Conservation (phyloP, 30 jellyfish, hydroid and myxozoan species). For the Aurelia aurita region DNA sequence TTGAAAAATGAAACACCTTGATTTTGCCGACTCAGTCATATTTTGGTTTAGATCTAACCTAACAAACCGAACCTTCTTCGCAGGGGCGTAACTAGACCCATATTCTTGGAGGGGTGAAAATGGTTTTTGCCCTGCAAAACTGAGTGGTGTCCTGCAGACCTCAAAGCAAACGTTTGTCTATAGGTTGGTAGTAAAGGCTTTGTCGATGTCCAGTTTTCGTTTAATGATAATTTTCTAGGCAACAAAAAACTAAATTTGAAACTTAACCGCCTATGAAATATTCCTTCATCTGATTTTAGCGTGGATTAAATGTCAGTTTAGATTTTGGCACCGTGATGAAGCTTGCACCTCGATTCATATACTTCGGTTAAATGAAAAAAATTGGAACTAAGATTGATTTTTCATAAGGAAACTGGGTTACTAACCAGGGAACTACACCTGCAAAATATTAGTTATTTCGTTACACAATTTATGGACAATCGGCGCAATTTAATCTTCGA, state of each 20-base stretch:
- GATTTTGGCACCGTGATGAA: not conserved
- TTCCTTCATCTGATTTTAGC: not conserved
- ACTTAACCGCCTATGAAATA: not conserved
- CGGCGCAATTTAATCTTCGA: slow-evolving; percentile 37
- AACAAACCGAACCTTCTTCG: slow-evolving; percentile 3
- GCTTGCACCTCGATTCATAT: not conserved
- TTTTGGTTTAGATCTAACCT: slow-evolving; percentile 27
- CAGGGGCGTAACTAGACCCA: no score
- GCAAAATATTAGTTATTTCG: not conserved
- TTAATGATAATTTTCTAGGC: not conserved
- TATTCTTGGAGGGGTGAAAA: no score
- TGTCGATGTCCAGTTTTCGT: not conserved
- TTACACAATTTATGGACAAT: not conserved
- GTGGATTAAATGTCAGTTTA: slow-evolving; percentile 3
- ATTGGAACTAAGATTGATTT: no score
- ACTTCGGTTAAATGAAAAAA: not conserved
- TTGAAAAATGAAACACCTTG: slow-evolving; percentile 19
- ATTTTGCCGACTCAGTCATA: slow-evolving; percentile 7
- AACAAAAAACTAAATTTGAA: slow-evolving; percentile 3
- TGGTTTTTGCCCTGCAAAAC: no score
- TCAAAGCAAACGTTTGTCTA: not conserved
- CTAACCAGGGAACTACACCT: not conserved
- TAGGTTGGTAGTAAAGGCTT: slow-evolving; percentile 3
- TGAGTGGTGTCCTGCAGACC: not conserved
- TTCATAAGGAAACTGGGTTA: no score